Base-by-base conservation (phyloP, 2,797 vertebrate genomes). In the Rhinella marina region DNA sequence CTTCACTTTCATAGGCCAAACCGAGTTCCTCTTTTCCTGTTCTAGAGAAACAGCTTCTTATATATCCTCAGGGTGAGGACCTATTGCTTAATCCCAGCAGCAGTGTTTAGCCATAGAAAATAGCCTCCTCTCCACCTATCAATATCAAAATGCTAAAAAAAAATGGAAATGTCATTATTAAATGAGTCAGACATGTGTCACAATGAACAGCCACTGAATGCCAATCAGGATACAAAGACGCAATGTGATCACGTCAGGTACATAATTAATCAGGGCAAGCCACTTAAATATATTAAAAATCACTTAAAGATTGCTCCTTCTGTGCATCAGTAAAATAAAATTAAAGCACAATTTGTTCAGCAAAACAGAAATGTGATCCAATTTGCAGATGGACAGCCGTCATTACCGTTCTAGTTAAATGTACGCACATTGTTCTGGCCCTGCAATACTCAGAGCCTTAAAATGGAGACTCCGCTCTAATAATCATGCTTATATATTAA, bases 201-300 rank as follows among this genome's bases (percentile, higher is more conserved):
- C 17, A 25, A 61, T 78, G 17, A 87, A 84, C 82, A 19, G 50
- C 16, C 57, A 84, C 56, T 57, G 64, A 79, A 79, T 84, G 87
- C 21, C 77, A 86, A n/a, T 72, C 23, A 88, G 73, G 59, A 84
- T 77, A 84, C 50, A 84, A 56, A 83, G 73, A 23, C 61, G 61
- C 73, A 84, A 64, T 76, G 70, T 70, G 87, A 84, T 84, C 52
- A 70, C 61, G 57, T 17, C 7, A 80, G 83, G 62, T 52, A 79
- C 56, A 64, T 79, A 57, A 79, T 84, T 72, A 84, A 84, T 79
- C 82, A 80, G 81, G 59, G 27, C 25, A 3, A 88, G 73, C 2
- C 87, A 84, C 81, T 88, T 88, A 88, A 88, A 88, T 84, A 64
- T 84, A 79, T 84, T 88, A 84, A 79, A 82, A 79, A 73, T 84